Conservation (phyloP, 1,140 invertebrate species). For the Heliconius melpomene region DNA sequence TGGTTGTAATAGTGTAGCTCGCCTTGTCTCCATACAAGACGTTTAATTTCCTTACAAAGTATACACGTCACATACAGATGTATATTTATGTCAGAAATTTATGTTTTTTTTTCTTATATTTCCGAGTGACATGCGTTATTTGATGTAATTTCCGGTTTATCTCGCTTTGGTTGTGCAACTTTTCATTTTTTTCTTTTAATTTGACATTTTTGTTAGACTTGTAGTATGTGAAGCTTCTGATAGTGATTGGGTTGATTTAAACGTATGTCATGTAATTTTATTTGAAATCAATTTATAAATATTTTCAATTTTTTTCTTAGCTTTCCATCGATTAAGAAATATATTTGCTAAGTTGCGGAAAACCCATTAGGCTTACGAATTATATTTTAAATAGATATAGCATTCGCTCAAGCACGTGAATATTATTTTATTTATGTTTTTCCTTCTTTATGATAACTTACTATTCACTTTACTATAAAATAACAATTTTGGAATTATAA, state of each 20-base stretch:
- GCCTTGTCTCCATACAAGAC: constrained; percentile 21
- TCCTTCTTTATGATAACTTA: too few species aligned
- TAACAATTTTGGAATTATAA: too few species aligned
- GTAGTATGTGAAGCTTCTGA: not conserved
- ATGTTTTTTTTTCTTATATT: constrained; percentile 26
- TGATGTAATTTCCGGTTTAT: constrained; percentile 36
- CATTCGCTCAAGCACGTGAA: too few species aligned
- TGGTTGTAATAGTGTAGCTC: not conserved
- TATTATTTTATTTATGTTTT: too few species aligned
- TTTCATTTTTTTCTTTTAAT: constrained; percentile 6
- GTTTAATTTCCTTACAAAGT: constrained; percentile 37
- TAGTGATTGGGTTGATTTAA: not conserved
- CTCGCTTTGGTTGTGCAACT: constrained; percentile 19
- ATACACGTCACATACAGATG: constrained; percentile 32
- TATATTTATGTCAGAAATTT: constrained; percentile 32
- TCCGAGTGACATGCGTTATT: constrained; percentile 26
- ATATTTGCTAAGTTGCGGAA: too few species aligned
- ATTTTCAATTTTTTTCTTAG: too few species aligned
- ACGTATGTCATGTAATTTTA: too few species aligned
- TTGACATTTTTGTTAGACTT: not conserved
- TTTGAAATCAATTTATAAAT: too few species aligned
- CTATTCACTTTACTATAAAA: too few species aligned
- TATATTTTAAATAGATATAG: too few species aligned
- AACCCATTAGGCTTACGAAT: too few species aligned
- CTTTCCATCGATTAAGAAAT: too few species aligned